Evolutionary conservation across 2,888 invertebrate species (phyloP), one percentile per base, ranked within the genome.

Genomic region (Lithophane semibrunnea): DNA sequence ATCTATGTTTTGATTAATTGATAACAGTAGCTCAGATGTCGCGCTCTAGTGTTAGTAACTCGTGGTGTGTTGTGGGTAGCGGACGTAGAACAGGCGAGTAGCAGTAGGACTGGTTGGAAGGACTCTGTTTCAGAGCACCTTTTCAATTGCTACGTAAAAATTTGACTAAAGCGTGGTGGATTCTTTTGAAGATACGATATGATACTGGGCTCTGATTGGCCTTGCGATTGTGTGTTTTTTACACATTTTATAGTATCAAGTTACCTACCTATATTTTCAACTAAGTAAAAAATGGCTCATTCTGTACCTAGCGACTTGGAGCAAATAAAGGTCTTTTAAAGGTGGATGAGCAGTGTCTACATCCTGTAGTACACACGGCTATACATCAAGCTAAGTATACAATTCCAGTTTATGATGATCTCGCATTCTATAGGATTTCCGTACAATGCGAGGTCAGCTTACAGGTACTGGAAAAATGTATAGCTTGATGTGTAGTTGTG

Each of bases 1-100:
- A 89, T 88, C 86, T 86, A 83, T 84, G 83, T 81, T 86, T 90
- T 94, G 94, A 95, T 95, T 95, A 95, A 96, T 95, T 94, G 95
- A 92, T 94, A 93, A 93, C 92, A 93, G 90, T 91, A 90, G 91
- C 90, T 90, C 90, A 90, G 86, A 88, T 89, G 90, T 84, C 87
- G 82, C 74, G 81, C 75, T 80, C 79, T 73, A 78, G 70, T 74
- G 80, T 90, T 88, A 83, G 88, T 86, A 88, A 86, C 88, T 88
- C 87, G 47, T 83, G 77, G 85, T 87, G 77, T 80, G 82, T 78
- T 83, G 79, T 87, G 79, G 82, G 85, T 80, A 60, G 68, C 12
- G n/a, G 29, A 13, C 80, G 67, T 54, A 10, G 8, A 16, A 2
- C 65, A 86, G 68, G 54, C 16, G 42, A 83, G 3, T 0, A 0